Conservation (phyloP, 2,888 invertebrate species). For the Meiosimyza platycephala region DNA sequence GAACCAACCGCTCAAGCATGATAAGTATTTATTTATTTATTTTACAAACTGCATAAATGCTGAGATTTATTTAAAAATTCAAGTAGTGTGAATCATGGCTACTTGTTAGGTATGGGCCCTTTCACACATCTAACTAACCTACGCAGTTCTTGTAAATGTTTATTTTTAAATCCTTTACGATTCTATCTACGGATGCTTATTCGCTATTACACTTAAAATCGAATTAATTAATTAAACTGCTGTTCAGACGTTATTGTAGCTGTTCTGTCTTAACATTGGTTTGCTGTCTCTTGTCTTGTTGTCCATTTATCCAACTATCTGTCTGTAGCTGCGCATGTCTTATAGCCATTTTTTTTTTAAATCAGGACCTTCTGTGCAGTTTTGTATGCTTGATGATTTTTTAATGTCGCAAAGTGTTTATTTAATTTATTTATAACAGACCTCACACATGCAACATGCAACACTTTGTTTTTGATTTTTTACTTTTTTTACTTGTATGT, state of each 20-base stretch:
- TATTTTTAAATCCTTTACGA: background rate
- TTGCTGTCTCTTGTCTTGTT: background rate
- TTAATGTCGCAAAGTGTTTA: conserved; percentile 23
- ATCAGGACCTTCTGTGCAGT: conserved; percentile 28
- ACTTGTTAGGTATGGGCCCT: no score
- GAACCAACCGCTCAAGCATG: no score
- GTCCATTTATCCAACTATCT: background rate
- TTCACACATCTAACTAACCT: background rate
- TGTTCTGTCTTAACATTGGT: background rate
- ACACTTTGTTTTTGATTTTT: background rate
- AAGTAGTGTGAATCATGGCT: background rate
- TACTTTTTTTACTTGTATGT: conserved; percentile 3
- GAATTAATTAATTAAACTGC: conserved; percentile 33
- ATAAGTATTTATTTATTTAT: conserved; percentile 17
- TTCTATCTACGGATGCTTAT: background rate
- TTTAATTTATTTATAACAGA: conserved; percentile 29
- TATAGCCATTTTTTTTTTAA: conserved; percentile 27
- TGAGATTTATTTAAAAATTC: conserved; percentile 8
- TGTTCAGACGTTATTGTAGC: background rate
- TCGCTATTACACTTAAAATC: background rate
- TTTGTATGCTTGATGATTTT: conserved; percentile 7
- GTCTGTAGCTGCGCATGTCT: conserved; percentile 19
- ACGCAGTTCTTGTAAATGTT: background rate
- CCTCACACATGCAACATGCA: conserved; percentile 27
- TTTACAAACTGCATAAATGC: background rate